Base-by-base conservation (phyloP, 2,797 vertebrate species). In the Myotis vivesi region DNA sequence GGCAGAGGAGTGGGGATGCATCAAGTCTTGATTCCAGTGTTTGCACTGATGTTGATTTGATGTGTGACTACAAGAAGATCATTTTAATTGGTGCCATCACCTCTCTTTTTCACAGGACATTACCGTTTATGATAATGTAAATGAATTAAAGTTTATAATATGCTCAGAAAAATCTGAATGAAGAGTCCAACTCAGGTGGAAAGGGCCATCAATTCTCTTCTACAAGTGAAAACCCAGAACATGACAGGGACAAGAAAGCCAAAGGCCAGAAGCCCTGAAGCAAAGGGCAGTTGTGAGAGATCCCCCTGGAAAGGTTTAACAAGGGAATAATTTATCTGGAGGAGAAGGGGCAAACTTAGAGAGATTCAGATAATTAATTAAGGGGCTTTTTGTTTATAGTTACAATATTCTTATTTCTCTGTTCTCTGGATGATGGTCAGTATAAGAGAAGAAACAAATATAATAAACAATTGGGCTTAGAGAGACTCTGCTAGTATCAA, bases 41-140 rank as follows among this genome's bases (percentile, higher is more conserved):
- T 90, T 88, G 66, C 59, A 69, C 49, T 68, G 73, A 95, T 89
- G 89, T 41, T 86, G 92, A 93, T 95, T 92, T 94, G 87, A 89
- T 41, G 15, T 90, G 86, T 51, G 59, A 95, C 88, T 95, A 93
- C 64, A 87, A 51, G 91, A 90, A 53, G 69, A 96, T 95, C 86
- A 87, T 92, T 96, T 96, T 97, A 96, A 96, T 92, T 92, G 93
- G 87, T 83, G 53, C 75, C 89, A 59, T 95, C 89, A 88, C 96
- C 85, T 95, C 89, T 94, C 82, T 76, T 85, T 97, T 96, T 95
- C 93, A 96, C 57, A 95, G 85, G 93, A 94, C 92, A 89, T 95
- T 96, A 96, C 73, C 85, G 53, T 95, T 95, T 94, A 93, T 72
- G 64, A 97, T 15, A 30, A 96, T 69, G 75, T 76, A 94, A 97